Base-by-base conservation (phyloP, 2,888 invertebrate species). In the Pristionchus exspectatus region DNA sequence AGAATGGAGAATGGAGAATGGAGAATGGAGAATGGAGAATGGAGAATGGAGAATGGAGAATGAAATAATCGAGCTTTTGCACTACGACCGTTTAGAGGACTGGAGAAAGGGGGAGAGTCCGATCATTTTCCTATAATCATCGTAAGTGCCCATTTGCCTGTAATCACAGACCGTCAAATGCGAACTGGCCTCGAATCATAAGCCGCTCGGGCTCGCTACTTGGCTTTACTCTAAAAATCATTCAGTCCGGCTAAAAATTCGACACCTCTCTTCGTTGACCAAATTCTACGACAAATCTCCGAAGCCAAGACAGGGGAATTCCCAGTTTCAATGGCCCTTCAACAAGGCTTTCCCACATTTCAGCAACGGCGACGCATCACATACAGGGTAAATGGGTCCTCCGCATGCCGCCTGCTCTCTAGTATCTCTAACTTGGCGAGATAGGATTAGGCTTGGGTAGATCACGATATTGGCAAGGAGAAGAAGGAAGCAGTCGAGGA, bases 41-140 rank as follows among this genome's bases (percentile, higher is more conserved):
- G n/a, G n/a, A n/a, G n/a, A n/a, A n/a, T n/a, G n/a, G n/a, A n/a
- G n/a, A n/a, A n/a, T n/a, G n/a, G n/a, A n/a, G n/a, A n/a, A n/a
- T n/a, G n/a, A n/a, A n/a, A 59, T 59, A 59, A 59, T 18, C 59
- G 59, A 59, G 59, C 59, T 59, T 59, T 59, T 14, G 59, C 59
- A 18, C 18, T 7, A n/a, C 63, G 10, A 24, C 63, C 63, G 7
- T 0, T 10, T 21, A 59, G 59, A 5, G 59, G 21, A 63, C 63
- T 0, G 44, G 44, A 50, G 63, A 63, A 63, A 63, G 21, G 18
- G 18, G 14, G 59, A 59, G 59, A 59, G 59, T 63, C 63, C n/a
- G n/a, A n/a, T n/a, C 63, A 63, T 63, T 63, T 24, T 63, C n/a
- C 63, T 30, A 14, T 69, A 69, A 69, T 69, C 69, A 69, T 69